Evolutionary conservation across 1,140 invertebrate genomes (phyloP).

Genomic region (Zophobas morio): DNA sequence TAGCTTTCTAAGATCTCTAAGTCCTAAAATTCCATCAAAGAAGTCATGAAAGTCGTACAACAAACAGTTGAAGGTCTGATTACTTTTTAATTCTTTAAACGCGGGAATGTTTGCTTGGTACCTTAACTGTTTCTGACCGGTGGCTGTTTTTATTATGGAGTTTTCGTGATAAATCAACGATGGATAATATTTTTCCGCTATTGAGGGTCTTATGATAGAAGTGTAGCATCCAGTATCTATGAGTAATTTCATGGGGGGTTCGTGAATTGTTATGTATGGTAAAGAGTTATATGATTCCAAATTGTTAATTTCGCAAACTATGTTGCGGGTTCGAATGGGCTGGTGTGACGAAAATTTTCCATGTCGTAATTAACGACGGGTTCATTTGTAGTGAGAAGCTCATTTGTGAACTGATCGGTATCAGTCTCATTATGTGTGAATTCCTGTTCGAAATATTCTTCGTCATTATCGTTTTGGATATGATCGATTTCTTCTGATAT

Average conservation of each 20-base stretch:
- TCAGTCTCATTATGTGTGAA: too few relatives aligned
- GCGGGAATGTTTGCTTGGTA: conserved; percentile 16
- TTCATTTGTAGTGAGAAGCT: too few relatives aligned
- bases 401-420: too few relatives aligned
- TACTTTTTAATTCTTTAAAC: conserved; percentile 11
- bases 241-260: conserved; percentile 47
- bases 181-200: conserved; percentile 41
- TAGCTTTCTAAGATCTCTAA: not conserved
- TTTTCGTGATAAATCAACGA: conserved; percentile 15
- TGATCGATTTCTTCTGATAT: too few relatives aligned
- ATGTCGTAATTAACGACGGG: too few relatives aligned
- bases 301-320: conserved; percentile 10
- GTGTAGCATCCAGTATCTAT: conserved; percentile 39
- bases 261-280: conserved; percentile 26
- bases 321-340: not conserved
- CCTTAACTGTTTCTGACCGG: conserved; percentile 4
- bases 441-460: too few relatives aligned
- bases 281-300: conserved; percentile 19
- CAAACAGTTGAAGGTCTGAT: conserved; percentile 2
- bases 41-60: conserved; percentile 22
- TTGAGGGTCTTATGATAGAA: conserved; percentile 34
- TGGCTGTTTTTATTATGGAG: conserved; percentile 27
- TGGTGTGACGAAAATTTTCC: not conserved
- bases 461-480: too few relatives aligned
- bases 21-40: conserved; percentile 33